Base-by-base conservation (phyloP, 2,797 vertebrate genomes). In the Euthynnus affinis region DNA sequence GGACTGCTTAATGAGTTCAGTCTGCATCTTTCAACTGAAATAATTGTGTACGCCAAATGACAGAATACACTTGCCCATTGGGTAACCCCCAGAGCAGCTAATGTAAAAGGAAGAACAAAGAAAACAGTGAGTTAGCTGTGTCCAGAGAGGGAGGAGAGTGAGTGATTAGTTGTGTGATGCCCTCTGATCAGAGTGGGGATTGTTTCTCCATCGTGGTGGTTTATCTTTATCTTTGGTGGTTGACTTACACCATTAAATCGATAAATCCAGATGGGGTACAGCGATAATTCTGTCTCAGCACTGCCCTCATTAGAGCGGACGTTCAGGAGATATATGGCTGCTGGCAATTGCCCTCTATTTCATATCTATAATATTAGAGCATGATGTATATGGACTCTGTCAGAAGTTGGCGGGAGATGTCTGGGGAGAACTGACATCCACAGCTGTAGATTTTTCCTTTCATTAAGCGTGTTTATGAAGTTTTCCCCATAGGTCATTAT, bases 201-300 rank as follows among this genome's bases (percentile, higher is more conserved):
- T 87, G 89, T 91, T 90, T 88, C 85, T 90, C 72, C 74, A 86
- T 88, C 20, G 12, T 59, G 69, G 82, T 82, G 82, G 83, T 87
- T 92, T 92, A 90, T 89, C 87, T 87, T 86, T 87, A 88, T 91
- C 86, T 85, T 76, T 73, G 44, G 74, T 78, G 82, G 85, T 88
- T 87, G 82, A 87, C 87, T 93, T 78, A 22, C 80, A 80, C 80
- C 74, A 69, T 86, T 70, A 22, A 76, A 89, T 91, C 91, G 62
- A 91, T 94, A 90, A 91, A 90, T 90, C 88, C 81, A 82, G 75
- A 90, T 85, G 81, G 65, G 81, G 40, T 81, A 57, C 76, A 75
- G 75, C 46, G 71, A 91, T 93, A 78, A 89, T 81, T 91, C 89
- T 85, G 72, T 79, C 72, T 87, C 76, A 83, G 86, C 64, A 67